Evolutionary conservation across 2,113 vertebrate species (phyloP), one percentile per base, ranked within the genome.

Genomic region (Sminthopsis crassicaudata): DNA sequence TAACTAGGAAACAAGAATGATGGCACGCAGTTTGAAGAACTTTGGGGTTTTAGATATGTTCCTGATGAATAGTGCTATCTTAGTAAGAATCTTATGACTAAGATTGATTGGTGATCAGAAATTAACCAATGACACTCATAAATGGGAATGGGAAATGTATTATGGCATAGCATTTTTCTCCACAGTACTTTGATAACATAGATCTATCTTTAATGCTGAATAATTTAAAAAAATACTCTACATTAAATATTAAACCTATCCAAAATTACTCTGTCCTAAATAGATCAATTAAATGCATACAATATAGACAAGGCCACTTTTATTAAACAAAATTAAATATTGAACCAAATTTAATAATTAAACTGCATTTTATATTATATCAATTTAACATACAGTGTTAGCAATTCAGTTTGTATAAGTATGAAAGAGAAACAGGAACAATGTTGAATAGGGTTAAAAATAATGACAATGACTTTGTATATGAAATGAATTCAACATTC

Each of bases 281-380:
- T 98, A 98, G 98, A 98, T 98, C 98, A 98, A 98, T 98, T 98
- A 98, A 98, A 98, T 98, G 91, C 97, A 98, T 97, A 97, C 96
- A 97, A 97, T 98, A 97, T 97, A 97, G 98, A 97, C 97, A 98
- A 97, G 96, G 95, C 95, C 95, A 97, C 97, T 98, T 98, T 98
- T 98, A 98, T 98, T 98, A 99, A 98, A 98, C 96, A 94, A 98
- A 98, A 98, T 99, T 99, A 99, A 99, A 99, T 98, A 99, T 99
- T 99, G 98, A 99, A 98, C 98, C 93, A 98, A 98, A 99, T 98
- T 99, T 98, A 99, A 99, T 98, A 99, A 98, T 99, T 99, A 98
- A 99, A 99, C 97, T 98, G 94, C 98, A 98, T 98, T 98, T 98
- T 97, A 98, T 98, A 98, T 98, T 98, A 97, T 92, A 98, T 98